phyloP scores from a whole-genome alignment of 2,113 vertebrate species.

The Syrrhaptes paradoxus region DNA sequence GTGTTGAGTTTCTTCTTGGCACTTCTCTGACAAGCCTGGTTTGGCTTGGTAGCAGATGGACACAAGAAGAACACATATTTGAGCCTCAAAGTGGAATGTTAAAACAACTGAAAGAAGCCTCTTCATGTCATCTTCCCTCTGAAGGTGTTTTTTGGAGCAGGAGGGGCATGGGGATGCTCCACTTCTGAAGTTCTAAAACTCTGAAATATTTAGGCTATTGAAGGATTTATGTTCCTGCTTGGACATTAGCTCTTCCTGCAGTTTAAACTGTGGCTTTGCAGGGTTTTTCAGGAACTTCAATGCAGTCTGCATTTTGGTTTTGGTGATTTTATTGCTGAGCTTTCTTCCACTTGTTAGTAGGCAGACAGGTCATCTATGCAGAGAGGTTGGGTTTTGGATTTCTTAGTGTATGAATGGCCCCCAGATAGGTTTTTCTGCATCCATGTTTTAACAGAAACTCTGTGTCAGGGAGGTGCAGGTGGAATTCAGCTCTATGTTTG shows the following conservation, averaged over 20 bases:
- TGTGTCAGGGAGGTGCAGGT: background rate
- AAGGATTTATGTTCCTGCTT: background rate
- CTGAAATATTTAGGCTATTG: background rate
- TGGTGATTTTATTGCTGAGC: background rate
- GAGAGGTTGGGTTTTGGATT: background rate
- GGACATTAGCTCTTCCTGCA: background rate
- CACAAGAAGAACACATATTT: background rate
- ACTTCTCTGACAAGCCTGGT: background rate
- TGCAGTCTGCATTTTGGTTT: background rate
- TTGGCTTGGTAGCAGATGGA: background rate
- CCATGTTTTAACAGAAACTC: background rate
- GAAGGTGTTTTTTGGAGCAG: constrained; percentile 8
- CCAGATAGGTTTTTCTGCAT: background rate
- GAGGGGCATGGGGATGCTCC: background rate
- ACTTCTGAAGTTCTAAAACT: background rate
- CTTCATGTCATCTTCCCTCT: background rate
- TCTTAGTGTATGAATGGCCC: background rate
- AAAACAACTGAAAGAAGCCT: constrained; percentile 3
- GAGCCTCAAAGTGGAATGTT: background rate
- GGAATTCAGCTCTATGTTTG: background rate
- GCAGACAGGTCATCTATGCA: background rate
- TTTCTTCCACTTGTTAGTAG: background rate
- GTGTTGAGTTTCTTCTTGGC: background rate
- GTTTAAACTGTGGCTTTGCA: background rate
- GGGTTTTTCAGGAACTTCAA: background rate